These are phyloP conservation scores for Arbacia lixula DNA, from an alignment of 53 echinoderm and acorn worm genomes.

Conservation along the genomic window DNA sequence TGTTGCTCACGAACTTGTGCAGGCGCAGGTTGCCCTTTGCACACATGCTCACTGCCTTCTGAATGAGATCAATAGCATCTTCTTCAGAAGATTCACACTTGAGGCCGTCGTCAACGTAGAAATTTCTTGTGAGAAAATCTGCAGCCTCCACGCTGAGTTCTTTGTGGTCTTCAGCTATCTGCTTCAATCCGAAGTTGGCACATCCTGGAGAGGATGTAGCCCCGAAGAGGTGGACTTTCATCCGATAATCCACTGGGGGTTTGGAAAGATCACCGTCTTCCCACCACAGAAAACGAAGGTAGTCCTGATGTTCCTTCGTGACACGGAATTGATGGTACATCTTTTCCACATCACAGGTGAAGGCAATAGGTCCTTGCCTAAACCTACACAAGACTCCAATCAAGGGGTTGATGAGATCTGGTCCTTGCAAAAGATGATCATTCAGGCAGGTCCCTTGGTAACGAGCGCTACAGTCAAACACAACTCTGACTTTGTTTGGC, in stretches of 20 bases:
- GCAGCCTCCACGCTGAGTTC: conserved; percentile 58
- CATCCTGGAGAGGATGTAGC: conserved; percentile 65
- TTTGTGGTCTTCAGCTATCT: conserved; percentile 56
- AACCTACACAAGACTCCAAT: conserved; percentile 66
- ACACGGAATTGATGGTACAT: conserved; percentile 76
- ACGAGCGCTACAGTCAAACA: conserved; percentile 60
- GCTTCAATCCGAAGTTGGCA: conserved; percentile 68
- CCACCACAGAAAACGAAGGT: conserved; percentile 69
- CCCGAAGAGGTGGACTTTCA: conserved; percentile 66
- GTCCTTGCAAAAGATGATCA: conserved; percentile 56
- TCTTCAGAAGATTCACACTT: conserved; percentile 2
- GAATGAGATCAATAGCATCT: conserved; percentile 18
- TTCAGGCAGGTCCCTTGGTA: conserved; percentile 67
- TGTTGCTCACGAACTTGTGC: conserved; percentile 74
- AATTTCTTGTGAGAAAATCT: conserved; percentile 61
- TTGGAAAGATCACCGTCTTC: conserved; percentile 40
- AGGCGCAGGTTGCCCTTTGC: conserved; percentile 55
- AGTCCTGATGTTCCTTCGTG: conserved; percentile 49
- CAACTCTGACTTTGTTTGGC: conserved; percentile 62
- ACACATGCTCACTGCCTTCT: conserved; percentile 39
- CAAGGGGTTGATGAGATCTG: conserved; percentile 69
- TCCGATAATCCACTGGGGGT: conserved; percentile 48
- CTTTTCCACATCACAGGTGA: conserved; percentile 62
- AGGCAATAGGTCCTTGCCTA: conserved; percentile 42
- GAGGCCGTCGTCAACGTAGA: conserved; percentile 78